These are phyloP conservation scores for Ophioninae sp. DNA, from an alignment of 2,888 invertebrate species.

Conservation along the genomic window DNA sequence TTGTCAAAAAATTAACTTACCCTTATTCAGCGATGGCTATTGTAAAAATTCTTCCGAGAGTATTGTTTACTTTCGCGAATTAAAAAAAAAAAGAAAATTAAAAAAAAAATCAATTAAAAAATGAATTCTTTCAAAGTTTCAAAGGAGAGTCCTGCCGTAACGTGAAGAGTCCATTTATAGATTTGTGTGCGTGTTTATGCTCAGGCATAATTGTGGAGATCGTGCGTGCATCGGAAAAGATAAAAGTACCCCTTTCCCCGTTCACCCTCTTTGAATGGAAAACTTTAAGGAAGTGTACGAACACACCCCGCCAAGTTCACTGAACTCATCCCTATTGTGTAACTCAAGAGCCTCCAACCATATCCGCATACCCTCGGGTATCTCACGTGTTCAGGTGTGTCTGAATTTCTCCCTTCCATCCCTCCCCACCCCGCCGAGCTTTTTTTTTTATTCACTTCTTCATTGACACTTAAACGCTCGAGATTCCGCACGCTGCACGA, in stretches of 20 bases:
- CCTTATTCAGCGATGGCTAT: no score
- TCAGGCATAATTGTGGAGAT: background rate
- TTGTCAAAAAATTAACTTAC: no score
- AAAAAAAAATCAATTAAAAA: no score
- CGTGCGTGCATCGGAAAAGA: background rate
- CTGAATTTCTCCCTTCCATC: background rate
- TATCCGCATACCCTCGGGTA: background rate
- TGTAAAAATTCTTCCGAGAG: no score
- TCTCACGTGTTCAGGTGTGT: background rate
- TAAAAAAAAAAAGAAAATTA: no score
- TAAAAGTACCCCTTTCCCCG: background rate
- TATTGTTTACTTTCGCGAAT: no score
- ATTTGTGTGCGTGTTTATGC: no score
- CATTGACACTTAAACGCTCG: background rate
- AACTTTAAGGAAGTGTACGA: background rate
- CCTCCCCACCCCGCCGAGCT: background rate
- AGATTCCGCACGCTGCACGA: background rate
- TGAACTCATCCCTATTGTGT: background rate
- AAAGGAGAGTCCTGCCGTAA: no score
- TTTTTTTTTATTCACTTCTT: background rate
- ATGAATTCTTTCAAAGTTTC: no score
- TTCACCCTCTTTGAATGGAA: background rate
- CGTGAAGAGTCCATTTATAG: no score
- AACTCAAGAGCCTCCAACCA: background rate
- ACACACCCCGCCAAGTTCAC: background rate